phyloP scores from a whole-genome alignment of 2,113 vertebrate species.

The Chrysemys picta region DNA sequence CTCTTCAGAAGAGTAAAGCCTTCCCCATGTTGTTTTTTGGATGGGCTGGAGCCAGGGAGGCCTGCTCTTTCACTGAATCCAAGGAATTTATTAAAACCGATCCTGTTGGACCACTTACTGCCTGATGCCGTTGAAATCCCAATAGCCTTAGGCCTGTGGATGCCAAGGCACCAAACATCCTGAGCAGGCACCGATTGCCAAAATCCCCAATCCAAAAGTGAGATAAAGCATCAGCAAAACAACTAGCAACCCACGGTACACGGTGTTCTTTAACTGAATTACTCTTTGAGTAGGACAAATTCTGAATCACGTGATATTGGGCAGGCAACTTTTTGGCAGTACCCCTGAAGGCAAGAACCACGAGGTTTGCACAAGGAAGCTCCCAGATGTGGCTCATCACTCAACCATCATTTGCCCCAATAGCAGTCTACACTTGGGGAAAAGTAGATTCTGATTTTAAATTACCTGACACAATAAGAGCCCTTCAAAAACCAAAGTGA shows the following conservation, averaged over 20 bases:
- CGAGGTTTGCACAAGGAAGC: neutral
- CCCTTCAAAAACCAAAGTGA: neutral
- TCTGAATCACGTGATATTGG: neutral
- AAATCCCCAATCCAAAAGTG: neutral
- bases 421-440: no score
- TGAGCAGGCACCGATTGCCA: neutral
- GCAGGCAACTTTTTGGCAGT: neutral
- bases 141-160: accelerated
- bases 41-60: neutral
- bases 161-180: accelerated
- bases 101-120: neutral
- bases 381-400: no score
- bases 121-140: neutral
- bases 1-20: neutral
- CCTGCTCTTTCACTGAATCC: neutral
- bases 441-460: neutral
- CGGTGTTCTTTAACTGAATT: neutral
- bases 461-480: neutral
- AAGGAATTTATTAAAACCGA: neutral
- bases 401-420: neutral
- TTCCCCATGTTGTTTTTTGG: neutral
- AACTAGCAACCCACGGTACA: neutral
- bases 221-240: neutral
- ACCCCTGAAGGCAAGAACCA: neutral
- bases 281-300: neutral